These are phyloP conservation scores for Hyperoplus immaculatus DNA, from an alignment of 2,797 vertebrate genomes.

Conservation along the genomic window DNA sequence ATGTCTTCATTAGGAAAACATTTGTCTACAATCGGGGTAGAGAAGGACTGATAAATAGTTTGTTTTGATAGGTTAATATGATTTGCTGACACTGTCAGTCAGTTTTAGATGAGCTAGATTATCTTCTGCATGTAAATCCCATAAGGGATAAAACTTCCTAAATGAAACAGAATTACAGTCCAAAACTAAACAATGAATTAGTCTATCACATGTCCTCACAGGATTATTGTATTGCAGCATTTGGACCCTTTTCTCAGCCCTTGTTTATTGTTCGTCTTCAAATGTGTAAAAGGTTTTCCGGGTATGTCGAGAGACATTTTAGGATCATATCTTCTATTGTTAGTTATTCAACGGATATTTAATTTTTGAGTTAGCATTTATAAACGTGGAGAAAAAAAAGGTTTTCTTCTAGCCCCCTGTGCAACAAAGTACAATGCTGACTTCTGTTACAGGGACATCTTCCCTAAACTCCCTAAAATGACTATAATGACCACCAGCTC, in stretches of 20 bases:
- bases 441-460: too few species aligned
- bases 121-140: not conserved
- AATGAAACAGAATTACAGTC: not conserved
- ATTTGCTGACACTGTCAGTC: not conserved
- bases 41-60: not conserved
- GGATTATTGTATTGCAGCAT: not conserved
- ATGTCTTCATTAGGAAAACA: not conserved
- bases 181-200: not conserved
- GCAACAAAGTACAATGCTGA: too few species aligned
- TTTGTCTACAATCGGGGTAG: not conserved
- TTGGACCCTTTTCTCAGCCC: not conserved
- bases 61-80: not conserved
- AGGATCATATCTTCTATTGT: not conserved
- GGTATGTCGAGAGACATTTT: not conserved
- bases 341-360: too few species aligned
- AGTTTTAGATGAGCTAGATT: too few species aligned
- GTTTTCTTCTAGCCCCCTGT: too few species aligned
- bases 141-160: not conserved
- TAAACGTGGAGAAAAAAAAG: too few species aligned
- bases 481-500: too few species aligned
- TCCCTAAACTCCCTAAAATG: too few species aligned
- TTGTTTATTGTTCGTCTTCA: not conserved
- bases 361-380: too few species aligned
- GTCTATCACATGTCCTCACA: not conserved
- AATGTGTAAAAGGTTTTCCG: not conserved